Percentiles rank a stretch among this genome's conserved stretches.
phyloP scores from a whole-genome alignment of 2,888 invertebrate genomes.

The Lordiphosa andalusiaca region DNA sequence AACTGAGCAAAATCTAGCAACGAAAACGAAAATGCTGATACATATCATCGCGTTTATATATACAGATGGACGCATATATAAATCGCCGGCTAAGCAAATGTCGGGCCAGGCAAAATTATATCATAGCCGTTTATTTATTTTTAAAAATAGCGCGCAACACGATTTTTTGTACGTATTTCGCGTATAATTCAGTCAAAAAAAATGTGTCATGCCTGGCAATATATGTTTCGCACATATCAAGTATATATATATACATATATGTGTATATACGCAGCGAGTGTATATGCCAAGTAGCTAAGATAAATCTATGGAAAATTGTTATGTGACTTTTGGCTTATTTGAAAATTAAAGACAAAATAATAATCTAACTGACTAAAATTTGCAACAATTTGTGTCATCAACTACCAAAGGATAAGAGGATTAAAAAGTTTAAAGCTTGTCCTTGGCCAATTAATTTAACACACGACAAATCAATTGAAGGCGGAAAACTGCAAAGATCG shows the following conservation, averaged over 20 bases:
- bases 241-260: not conserved
- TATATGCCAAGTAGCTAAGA: not conserved
- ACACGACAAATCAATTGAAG: no score
- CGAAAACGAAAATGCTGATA: conserved; percentile 52
- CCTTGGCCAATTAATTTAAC: no score
- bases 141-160: conserved; percentile 65
- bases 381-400: no score
- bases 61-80: conserved; percentile 7
- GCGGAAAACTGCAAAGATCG: no score
- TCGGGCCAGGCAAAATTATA: conserved; percentile 60
- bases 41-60: conserved; percentile 6
- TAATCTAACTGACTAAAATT: no score
- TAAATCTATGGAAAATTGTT: conserved; percentile 1
- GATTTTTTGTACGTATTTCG: conserved; percentile 31
- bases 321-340: no score
- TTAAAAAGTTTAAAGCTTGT: no score
- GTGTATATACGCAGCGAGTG: conserved; percentile 1
- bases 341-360: no score
- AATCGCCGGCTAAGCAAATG: conserved; percentile 65
- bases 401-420: no score
- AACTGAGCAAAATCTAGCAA: conserved; percentile 33
- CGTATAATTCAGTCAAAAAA: conserved; percentile 50
- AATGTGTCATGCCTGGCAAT: conserved; percentile 63
- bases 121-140: conserved; percentile 56
- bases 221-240: conserved; percentile 14